Conservation (phyloP, 1,140 invertebrate species). For the Drosophila murphyi region DNA sequence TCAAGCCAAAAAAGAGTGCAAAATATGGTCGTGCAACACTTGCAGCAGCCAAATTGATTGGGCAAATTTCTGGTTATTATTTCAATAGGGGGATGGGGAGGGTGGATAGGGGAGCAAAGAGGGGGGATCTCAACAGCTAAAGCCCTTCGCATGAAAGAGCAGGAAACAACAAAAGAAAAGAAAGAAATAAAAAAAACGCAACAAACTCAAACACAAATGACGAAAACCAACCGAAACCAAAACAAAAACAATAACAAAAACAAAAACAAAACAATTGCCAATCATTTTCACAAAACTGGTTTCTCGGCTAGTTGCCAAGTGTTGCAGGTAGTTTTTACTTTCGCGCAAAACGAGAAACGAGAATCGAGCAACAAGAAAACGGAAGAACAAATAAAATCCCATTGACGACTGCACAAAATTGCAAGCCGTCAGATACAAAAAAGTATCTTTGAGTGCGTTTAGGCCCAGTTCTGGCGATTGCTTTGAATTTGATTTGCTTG, state of each 20-base stretch:
- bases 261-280: constrained; percentile 49
- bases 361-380: constrained; percentile 11
- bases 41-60: constrained; percentile 35
- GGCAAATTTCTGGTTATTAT: constrained; percentile 57
- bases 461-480: constrained; percentile 24
- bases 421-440: constrained; percentile 68
- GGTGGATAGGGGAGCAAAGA: too few species aligned
- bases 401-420: constrained; percentile 46
- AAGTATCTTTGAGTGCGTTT: constrained; percentile 62
- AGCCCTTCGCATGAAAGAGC: constrained; percentile 24
- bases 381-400: constrained; percentile 7
- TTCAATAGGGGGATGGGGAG: constrained; percentile 22
- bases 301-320: constrained; percentile 54
- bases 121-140: background rate
- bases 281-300: constrained; percentile 82
- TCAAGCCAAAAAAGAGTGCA: background rate
- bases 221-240: constrained; percentile 35
- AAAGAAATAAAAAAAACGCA: constrained; percentile 36
- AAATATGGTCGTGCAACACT: constrained; percentile 29
- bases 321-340: constrained; percentile 82
- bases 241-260: constrained; percentile 25
- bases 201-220: constrained; percentile 27
- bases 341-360: constrained; percentile 58
- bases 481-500: constrained; percentile 29
- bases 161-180: too few species aligned